Conservation (phyloP, 2,797 vertebrate genomes). For the Tapirus indicus region DNA sequence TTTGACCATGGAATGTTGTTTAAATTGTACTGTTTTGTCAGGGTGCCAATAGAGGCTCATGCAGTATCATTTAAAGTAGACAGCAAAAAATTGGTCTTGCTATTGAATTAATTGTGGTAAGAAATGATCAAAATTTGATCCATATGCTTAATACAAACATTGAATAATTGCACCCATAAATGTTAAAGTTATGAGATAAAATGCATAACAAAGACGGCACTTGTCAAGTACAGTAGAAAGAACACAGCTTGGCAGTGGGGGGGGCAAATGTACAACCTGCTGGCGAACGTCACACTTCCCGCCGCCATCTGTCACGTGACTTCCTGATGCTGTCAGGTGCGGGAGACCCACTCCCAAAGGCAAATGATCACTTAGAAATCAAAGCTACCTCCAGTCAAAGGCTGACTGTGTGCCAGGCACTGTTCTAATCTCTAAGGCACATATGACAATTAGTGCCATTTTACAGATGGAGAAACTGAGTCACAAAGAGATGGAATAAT, state of each 20-base stretch:
- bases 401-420: fast-evolving
- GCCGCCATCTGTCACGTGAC: fast-evolving
- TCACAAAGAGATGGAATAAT: neutral
- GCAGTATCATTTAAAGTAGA: neutral
- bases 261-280: fast-evolving
- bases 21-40: neutral
- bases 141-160: slow-evolving; percentile 73
- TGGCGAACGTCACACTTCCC: fast-evolving
- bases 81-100: neutral
- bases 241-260: neutral
- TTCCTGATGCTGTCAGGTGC: fast-evolving
- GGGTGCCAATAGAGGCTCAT: neutral
- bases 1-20: neutral
- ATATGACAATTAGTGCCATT: neutral
- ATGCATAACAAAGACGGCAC: slow-evolving; percentile 4
- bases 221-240: neutral
- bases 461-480: neutral
- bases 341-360: neutral
- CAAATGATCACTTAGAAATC: neutral
- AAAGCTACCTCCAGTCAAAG: neutral
- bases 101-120: slow-evolving; percentile 55
- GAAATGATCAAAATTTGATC: slow-evolving; percentile 74
- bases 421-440: neutral
- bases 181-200: slow-evolving; percentile 55
- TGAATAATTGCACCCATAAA: slow-evolving; percentile 60